phyloP scores from a whole-genome alignment of 2,797 vertebrate genomes.

The Balearica regulorum region DNA sequence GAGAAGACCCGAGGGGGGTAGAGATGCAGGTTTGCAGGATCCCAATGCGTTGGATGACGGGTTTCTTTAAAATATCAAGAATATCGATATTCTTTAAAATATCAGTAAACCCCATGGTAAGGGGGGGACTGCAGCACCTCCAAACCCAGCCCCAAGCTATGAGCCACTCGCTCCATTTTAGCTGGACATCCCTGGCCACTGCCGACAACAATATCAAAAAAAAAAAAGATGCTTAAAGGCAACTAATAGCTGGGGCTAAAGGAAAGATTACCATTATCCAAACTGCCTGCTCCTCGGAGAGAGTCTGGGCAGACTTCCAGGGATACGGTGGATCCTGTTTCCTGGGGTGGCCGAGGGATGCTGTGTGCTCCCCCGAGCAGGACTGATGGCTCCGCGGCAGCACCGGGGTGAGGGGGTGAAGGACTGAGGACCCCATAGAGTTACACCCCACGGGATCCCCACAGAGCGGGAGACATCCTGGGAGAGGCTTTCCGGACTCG shows the following conservation, averaged over 20 bases:
- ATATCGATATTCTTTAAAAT: neutral
- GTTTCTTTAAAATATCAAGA: neutral
- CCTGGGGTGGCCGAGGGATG: neutral
- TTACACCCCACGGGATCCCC: neutral
- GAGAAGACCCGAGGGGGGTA: neutral
- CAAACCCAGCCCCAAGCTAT: accelerated
- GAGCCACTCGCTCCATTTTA: neutral
- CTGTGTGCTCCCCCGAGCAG: neutral
- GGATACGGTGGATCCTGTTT: neutral
- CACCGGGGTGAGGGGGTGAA: neutral
- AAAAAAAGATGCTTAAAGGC: neutral
- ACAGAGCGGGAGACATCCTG: neutral
- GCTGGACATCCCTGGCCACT: neutral
- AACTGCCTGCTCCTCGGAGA: neutral
- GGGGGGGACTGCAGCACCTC: neutral
- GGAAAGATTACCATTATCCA: neutral
- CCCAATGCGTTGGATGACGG: neutral
- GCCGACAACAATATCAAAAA: neutral
- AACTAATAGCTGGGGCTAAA: neutral
- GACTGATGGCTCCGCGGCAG: accelerated
- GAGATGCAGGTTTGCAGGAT: neutral
- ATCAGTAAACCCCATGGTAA: accelerated
- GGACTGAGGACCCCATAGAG: accelerated
- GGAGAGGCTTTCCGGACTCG: neutral
- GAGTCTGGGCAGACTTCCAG: neutral